Conservation (phyloP, 2,797 vertebrate species). For the Chaetodon trifasciatus region DNA sequence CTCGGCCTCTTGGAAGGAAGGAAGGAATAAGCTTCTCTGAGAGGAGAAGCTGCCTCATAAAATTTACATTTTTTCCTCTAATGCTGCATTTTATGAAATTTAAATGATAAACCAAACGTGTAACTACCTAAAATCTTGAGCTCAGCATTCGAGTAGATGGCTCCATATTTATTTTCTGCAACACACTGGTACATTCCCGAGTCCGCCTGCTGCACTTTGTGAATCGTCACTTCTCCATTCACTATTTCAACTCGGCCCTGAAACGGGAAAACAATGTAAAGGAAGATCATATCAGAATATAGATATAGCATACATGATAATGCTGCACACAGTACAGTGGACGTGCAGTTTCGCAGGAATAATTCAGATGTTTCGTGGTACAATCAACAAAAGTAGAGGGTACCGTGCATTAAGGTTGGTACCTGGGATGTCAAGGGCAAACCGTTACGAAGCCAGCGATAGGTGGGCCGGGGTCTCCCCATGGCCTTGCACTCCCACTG, state of each 20-base stretch:
- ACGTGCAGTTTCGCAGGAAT: conserved; percentile 14
- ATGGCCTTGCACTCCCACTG: conserved; percentile 96
- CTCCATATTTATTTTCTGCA: conserved; percentile 94
- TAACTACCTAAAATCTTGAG: conserved; percentile 91
- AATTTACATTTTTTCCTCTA: conserved; percentile 19
- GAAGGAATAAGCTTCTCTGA: conserved; percentile 26
- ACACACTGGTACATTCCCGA: conserved; percentile 98
- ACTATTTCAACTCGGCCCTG: conserved; percentile 91
- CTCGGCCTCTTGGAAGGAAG: conserved; percentile 21
- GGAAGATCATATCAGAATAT: not conserved
- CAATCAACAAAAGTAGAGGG: conserved; percentile 39
- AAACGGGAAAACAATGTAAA: conserved; percentile 46
- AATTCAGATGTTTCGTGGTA: conserved; percentile 47
- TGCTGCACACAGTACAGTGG: not conserved
- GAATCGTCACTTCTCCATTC: conserved; percentile 92
- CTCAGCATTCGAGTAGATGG: conserved; percentile 91
- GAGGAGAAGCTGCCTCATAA: conserved; percentile 24
- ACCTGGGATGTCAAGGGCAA: conserved; percentile 86
- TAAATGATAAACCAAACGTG: not conserved
- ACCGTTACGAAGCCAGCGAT: conserved; percentile 95
- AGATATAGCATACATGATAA: conserved; percentile 5
- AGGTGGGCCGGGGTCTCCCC: conserved; percentile 93
- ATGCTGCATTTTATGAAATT: not conserved
- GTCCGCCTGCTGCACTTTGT: conserved; percentile 90
- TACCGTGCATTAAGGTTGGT: conserved; percentile 27